These are phyloP conservation scores for Protonemura montana DNA, from an alignment of 2,888 invertebrate genomes.

Conservation along the genomic window DNA sequence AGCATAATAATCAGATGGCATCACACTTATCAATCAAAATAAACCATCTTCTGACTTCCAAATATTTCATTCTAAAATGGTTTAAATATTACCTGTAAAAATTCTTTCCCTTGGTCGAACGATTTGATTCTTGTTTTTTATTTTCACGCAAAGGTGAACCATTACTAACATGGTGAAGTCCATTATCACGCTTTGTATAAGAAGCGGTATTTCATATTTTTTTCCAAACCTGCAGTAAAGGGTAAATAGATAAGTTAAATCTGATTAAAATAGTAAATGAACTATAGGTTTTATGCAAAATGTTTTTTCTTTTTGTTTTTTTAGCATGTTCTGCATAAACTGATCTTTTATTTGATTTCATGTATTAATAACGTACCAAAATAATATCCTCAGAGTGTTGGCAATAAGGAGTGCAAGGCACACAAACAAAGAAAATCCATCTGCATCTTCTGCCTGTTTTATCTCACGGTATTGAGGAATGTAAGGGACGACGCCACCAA, in stretches of 20 bases:
- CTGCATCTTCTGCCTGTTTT: conserved; percentile 86
- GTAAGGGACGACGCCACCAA: conserved; percentile 95
- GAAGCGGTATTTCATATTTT: conserved; percentile 92
- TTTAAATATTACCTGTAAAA: conserved; percentile 75
- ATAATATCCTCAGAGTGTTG: conserved; percentile 95
- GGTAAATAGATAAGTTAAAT: no score
- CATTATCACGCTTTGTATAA: conserved; percentile 98
- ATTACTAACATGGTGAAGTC: conserved; percentile 94
- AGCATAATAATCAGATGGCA: no score
- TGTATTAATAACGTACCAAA: conserved; percentile 75
- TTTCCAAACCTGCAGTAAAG: conserved; percentile 91
- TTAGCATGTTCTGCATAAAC: no score
- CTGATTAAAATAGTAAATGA: no score
- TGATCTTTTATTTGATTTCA: conserved; percentile 19
- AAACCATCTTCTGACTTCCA: background rate
- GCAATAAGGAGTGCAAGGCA: conserved; percentile 94
- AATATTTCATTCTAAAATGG: no score
- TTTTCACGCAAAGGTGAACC: conserved; percentile 91
- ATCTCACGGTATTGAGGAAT: conserved; percentile 97
- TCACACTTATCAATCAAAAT: no score
- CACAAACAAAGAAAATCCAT: conserved; percentile 97
- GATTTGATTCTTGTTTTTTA: conserved; percentile 82
- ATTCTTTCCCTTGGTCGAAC: conserved; percentile 72
- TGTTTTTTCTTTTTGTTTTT: no score
- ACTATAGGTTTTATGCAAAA: no score